A percentile compares a stretch with the other conserved stretches of the same genome.
These are phyloP conservation scores for Poecile montanus DNA, from an alignment of 2,797 vertebrate species.

Conservation along the genomic window DNA sequence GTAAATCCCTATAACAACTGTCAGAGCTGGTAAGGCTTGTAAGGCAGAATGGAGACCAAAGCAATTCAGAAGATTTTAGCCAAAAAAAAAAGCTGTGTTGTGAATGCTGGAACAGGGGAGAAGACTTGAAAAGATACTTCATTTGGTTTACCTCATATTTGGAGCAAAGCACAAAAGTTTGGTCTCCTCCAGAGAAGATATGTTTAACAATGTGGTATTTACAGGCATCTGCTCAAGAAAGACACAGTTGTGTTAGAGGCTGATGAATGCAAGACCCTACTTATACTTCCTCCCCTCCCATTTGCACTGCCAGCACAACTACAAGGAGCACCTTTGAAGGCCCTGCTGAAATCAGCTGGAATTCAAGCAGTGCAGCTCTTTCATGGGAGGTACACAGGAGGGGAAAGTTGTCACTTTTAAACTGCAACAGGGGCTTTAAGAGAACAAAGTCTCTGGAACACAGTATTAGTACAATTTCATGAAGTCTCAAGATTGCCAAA, in stretches of 20 bases:
- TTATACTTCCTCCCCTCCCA: neutral
- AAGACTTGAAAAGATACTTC: neutral
- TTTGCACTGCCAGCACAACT: neutral
- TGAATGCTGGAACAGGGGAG: neutral
- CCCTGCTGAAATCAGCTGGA: neutral
- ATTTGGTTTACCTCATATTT: constrained; percentile 82
- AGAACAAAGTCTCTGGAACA: neutral
- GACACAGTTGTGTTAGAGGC: neutral
- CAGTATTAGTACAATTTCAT: neutral
- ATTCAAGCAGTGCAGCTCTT: neutral
- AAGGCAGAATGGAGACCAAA: neutral
- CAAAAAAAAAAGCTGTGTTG: neutral
- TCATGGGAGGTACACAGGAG: neutral
- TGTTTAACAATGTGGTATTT: constrained; percentile 85
- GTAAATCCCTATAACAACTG: neutral
- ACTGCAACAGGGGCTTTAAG: neutral
- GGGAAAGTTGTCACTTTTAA: neutral
- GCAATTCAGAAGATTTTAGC: neutral
- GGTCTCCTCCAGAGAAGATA: constrained; percentile 94
- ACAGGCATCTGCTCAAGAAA: constrained; percentile 75
- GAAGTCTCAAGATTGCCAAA: neutral
- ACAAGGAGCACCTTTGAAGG: neutral
- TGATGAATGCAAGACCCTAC: neutral
- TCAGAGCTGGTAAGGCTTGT: neutral
- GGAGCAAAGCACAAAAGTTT: constrained; percentile 91